Evolutionary conservation across 2,113 vertebrate species (phyloP), one percentile per base, ranked within the genome.

Genomic region (Falcunculus frontatus): DNA sequence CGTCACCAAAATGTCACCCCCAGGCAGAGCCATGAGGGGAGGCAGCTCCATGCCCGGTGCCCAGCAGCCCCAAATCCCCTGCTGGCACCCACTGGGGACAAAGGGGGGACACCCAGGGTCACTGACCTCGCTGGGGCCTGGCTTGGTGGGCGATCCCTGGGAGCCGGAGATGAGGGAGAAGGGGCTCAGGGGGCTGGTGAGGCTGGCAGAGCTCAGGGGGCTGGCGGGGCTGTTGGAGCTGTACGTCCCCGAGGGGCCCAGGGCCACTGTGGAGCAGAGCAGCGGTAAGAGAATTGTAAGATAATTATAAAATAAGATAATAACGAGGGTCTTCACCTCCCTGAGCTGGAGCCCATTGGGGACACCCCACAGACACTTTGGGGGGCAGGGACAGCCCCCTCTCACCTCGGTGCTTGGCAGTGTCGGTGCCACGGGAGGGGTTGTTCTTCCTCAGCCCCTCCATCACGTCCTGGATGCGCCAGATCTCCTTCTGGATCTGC

Each of bases 401-500:
- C 84, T 64, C 76, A 99, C 99, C 99, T 98, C 98, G 97, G 97
- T 99, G 98, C 97, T 99, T 99, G 97, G 99, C 99, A 0, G 99
- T 99, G 95, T 99, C 99, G 0, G 99, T 99, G 87, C 99, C 99
- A 18, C 99, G 98, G 75, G 99, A 99, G 0, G 98, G 98, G 89
- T 99, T 99, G 86, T 98, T 99, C 97, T 99, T 99, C 96, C 99
- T 98, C 81, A 99, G 98, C 73, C 99, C 99, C 94, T 99, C 99
- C 97, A 99, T 98, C 53, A 99, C 99, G 4, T 99, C 99, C 96
- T 99, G 99, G 92, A 99, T 99, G 91, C 99, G 98, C 99, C 99
- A 99, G 96, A 99, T 99, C 97, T 99, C 99, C 97, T 99, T 99
- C 97, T 99, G 99, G 95, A 99, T 98, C 96, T 99, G 99, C 95